Percentiles rank a stretch among this genome's conserved stretches.
Evolutionary conservation across 1,140 invertebrate species (phyloP).

Genomic region (Maconellicoccus hirsutus): DNA sequence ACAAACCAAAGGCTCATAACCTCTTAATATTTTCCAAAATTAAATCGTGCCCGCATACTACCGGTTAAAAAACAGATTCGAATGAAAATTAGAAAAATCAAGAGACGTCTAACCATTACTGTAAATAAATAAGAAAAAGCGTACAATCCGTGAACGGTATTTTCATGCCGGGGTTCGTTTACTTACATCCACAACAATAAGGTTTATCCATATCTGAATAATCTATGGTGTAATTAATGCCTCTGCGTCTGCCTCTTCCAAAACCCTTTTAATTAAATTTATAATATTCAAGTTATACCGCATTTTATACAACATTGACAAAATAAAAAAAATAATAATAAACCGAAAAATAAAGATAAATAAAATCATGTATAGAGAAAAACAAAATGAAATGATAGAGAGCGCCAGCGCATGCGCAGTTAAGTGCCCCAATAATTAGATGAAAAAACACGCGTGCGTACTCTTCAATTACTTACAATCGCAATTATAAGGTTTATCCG

Average conservation of each 20-base stretch:
- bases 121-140: background rate
- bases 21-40: background rate
- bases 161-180: conserved; percentile 23
- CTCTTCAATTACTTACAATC: conserved; percentile 59
- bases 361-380: conserved; percentile 1
- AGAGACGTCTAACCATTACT: background rate
- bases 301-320: background rate
- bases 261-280: conserved; percentile 22
- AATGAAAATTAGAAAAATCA: background rate
- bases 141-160: conserved; percentile 2
- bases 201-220: conserved; percentile 74
- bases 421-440: conserved; percentile 18
- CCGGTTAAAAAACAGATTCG: background rate
- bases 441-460: conserved; percentile 17
- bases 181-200: conserved; percentile 85
- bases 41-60: background rate
- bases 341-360: conserved; percentile 10
- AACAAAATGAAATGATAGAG: conserved; percentile 20
- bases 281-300: conserved; percentile 12
- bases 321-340: background rate
- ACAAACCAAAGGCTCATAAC: background rate
- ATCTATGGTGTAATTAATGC: conserved; percentile 44
- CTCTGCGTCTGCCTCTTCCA: conserved; percentile 57
- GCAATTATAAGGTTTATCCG: conserved; percentile 84
- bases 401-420: conserved; percentile 13